Evolutionary conservation across 2,113 vertebrate genomes (phyloP).

Genomic region (Seriola aureovittata): DNA sequence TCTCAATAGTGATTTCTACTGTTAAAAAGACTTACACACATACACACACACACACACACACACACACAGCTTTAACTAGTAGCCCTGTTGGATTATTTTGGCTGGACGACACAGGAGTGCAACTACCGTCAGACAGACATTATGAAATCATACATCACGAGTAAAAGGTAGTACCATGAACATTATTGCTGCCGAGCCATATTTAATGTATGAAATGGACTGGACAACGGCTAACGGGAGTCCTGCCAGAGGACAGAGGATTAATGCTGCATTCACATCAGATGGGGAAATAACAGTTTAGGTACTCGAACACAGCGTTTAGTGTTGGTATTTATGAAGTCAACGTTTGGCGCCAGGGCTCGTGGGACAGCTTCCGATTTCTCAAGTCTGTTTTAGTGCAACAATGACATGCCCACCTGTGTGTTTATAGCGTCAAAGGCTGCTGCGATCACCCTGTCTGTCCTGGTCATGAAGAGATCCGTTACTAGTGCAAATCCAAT

Average conservation of each 20-base stretch:
- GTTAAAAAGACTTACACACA: slow-evolving; percentile 32
- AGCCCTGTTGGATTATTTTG: slow-evolving; percentile 5
- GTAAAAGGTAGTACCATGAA: slow-evolving; percentile 38
- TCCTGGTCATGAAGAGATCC: neutral
- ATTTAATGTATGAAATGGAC: slow-evolving; percentile 12
- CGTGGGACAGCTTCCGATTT: neutral
- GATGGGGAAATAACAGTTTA: neutral
- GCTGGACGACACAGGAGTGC: slow-evolving; percentile 42
- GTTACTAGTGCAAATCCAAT: neutral
- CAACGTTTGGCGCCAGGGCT: neutral
- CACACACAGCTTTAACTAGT: slow-evolving; percentile 1
- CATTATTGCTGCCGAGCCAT: slow-evolving; percentile 65
- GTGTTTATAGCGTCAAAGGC: neutral
- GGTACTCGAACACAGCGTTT: neutral
- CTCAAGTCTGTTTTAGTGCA: neutral
- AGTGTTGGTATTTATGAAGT: neutral
- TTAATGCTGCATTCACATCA: slow-evolving; percentile 32
- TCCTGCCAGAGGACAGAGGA: slow-evolving; percentile 17
- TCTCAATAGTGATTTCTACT: slow-evolving; percentile 53
- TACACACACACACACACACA: neutral
- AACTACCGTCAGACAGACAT: slow-evolving; percentile 35
- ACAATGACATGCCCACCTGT: too few relatives aligned
- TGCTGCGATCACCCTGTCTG: neutral
- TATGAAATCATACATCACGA: slow-evolving; percentile 11
- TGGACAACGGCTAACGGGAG: slow-evolving; percentile 10